These are phyloP conservation scores for Carposina sasakii DNA, from an alignment of 1,140 invertebrate genomes.

Conservation along the genomic window DNA sequence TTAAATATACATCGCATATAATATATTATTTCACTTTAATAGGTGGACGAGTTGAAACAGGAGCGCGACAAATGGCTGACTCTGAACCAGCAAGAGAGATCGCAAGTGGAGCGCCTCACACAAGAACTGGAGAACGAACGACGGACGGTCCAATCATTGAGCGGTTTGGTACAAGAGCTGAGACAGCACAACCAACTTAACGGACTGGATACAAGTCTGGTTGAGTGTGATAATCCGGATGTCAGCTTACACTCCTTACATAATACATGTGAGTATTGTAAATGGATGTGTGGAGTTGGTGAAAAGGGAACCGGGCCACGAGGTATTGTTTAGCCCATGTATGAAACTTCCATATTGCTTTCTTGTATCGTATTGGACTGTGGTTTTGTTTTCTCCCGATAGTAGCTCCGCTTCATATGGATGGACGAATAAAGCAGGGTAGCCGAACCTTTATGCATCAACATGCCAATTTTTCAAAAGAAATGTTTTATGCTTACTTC, in stretches of 20 bases:
- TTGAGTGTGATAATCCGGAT: slow-evolving; percentile 59
- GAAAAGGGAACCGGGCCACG: too few species aligned
- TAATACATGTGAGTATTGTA: slow-evolving; percentile 51
- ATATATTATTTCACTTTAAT: slow-evolving; percentile 9
- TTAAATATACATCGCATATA: too few species aligned
- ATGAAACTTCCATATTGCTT: too few species aligned
- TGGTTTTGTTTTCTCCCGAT: too few species aligned
- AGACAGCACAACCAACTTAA: slow-evolving; percentile 48
- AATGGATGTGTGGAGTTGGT: too few species aligned
- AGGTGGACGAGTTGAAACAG: slow-evolving; percentile 48
- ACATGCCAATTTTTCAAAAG: too few species aligned
- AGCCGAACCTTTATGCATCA: too few species aligned
- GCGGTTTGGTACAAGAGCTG: slow-evolving; percentile 45
- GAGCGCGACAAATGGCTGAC: slow-evolving; percentile 52
- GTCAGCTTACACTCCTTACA: slow-evolving; percentile 45
- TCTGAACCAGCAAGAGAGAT: slow-evolving; percentile 40
- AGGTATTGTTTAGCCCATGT: too few species aligned
- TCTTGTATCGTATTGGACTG: too few species aligned
- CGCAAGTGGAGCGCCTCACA: slow-evolving; percentile 26
- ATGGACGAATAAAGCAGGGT: too few species aligned
- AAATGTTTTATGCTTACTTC: too few species aligned
- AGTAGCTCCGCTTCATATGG: too few species aligned
- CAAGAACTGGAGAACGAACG: slow-evolving; percentile 46
- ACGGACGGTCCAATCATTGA: slow-evolving; percentile 28
- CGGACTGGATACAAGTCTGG: slow-evolving; percentile 37